Percentiles rank a stretch among this genome's conserved stretches.
phyloP scores from a whole-genome alignment of 64 coral and sea anemone species.

The Astreopora myriophthalma region DNA sequence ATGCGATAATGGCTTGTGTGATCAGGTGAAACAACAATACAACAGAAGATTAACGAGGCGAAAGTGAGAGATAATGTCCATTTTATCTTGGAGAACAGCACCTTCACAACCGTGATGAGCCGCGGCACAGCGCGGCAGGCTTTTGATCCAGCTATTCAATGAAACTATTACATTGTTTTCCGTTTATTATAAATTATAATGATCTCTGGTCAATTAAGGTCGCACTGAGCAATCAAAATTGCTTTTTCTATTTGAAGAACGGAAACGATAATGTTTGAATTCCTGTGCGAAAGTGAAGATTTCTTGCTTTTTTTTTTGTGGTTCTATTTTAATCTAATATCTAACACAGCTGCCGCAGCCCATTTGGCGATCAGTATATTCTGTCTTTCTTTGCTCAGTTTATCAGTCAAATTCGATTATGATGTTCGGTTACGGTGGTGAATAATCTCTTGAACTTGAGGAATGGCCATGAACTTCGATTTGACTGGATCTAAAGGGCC shows the following conservation, averaged over 20 bases:
- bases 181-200: background rate
- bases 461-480: too few relatives aligned
- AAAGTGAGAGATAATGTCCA: background rate
- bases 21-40: conserved; percentile 4
- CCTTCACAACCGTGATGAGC: background rate
- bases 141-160: background rate
- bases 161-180: background rate
- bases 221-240: background rate
- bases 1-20: background rate
- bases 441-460: too few relatives aligned
- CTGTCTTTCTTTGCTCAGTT: too few relatives aligned
- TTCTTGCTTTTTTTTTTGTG: background rate
- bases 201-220: conserved; percentile 3
- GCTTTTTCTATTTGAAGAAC: background rate
- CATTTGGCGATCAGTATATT: too few relatives aligned
- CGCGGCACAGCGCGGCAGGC: background rate
- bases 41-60: conserved; percentile 29
- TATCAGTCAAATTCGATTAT: too few relatives aligned
- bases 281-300: background rate
- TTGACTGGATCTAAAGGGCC: too few relatives aligned
- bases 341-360: too few relatives aligned
- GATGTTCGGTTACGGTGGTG: too few relatives aligned
- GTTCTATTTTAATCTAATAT: too few relatives aligned
- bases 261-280: background rate
- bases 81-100: background rate